These are phyloP conservation scores for Amblyornis subalaris DNA, from an alignment of 2,113 vertebrate species.

Conservation along the genomic window DNA sequence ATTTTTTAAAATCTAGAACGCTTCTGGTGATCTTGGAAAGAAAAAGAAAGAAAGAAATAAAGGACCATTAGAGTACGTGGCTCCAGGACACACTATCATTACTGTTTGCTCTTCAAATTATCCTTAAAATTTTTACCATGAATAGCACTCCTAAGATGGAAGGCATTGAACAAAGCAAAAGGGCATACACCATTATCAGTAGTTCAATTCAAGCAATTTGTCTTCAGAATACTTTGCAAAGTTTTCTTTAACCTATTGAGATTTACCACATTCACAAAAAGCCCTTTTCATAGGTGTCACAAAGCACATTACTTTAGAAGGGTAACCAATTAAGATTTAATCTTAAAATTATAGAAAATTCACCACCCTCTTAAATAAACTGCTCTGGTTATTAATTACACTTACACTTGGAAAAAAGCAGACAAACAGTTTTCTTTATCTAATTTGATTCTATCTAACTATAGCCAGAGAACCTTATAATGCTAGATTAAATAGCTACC, in stretches of 20 bases:
- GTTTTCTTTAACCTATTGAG: constrained; percentile 6
- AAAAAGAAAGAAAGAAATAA: not conserved
- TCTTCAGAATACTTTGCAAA: constrained; percentile 37
- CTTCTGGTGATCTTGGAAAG: not conserved
- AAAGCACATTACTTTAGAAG: constrained; percentile 10
- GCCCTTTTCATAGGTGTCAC: not conserved
- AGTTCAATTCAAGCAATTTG: constrained; percentile 43
- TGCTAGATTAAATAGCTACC: not conserved
- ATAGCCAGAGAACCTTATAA: not conserved
- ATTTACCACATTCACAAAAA: not conserved
- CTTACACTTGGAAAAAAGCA: not conserved
- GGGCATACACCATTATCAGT: not conserved
- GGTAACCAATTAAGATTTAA: constrained; percentile 54
- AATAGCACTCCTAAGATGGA: not conserved
- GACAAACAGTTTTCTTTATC: constrained; percentile 20
- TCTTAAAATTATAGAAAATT: constrained; percentile 32
- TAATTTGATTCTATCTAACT: not conserved
- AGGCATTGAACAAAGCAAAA: constrained; percentile 3
- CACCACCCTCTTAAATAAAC: constrained; percentile 19
- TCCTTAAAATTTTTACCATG: not conserved
- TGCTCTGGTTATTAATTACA: constrained; percentile 33
- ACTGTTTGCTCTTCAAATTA: not conserved
- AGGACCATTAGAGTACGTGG: not conserved
- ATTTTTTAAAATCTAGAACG: not conserved
- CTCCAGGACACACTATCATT: not conserved